Evolutionary conservation across 2,888 invertebrate species (phyloP).

Genomic region (Drosophila mettleri): DNA sequence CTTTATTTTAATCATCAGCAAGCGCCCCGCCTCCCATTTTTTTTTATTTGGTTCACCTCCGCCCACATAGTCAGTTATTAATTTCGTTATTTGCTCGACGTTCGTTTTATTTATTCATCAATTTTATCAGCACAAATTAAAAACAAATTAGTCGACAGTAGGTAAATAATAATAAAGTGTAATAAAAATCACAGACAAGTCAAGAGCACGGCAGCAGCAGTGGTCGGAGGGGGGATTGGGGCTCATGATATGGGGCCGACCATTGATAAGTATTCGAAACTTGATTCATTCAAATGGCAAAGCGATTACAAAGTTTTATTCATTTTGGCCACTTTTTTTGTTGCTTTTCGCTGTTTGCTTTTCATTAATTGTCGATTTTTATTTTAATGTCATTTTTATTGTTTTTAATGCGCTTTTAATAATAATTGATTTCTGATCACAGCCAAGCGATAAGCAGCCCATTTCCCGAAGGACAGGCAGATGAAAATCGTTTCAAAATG

Average conservation of each 20-base stretch:
- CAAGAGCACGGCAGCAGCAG: neutral
- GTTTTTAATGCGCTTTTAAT: constrained; percentile 77
- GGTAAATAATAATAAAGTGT: constrained; percentile 80
- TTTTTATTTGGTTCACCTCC: too few relatives aligned
- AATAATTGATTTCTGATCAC: constrained; percentile 72
- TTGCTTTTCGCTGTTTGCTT: constrained; percentile 17
- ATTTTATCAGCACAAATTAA: constrained; percentile 80
- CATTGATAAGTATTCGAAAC: constrained; percentile 58
- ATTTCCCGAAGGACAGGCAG: constrained; percentile 22
- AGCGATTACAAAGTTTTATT: constrained; percentile 66
- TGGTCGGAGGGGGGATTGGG: neutral
- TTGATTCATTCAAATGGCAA: constrained; percentile 52
- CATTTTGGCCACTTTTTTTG: constrained; percentile 32
- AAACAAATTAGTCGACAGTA: constrained; percentile 81
- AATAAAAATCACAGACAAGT: constrained; percentile 71
- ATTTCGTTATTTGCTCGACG: constrained; percentile 71
- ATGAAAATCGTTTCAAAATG: constrained; percentile 10
- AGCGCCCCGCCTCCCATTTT: neutral
- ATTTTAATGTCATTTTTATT: constrained; percentile 71
- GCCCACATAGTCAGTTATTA: constrained; percentile 57
- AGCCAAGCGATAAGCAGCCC: constrained; percentile 47
- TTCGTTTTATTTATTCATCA: constrained; percentile 74
- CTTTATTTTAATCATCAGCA: constrained; percentile 15
- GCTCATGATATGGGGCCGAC: constrained; percentile 34
- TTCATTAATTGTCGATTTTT: constrained; percentile 4